Evolutionary conservation across 1,140 invertebrate genomes (phyloP).

Genomic region (Acromyrmex heyeri): DNA sequence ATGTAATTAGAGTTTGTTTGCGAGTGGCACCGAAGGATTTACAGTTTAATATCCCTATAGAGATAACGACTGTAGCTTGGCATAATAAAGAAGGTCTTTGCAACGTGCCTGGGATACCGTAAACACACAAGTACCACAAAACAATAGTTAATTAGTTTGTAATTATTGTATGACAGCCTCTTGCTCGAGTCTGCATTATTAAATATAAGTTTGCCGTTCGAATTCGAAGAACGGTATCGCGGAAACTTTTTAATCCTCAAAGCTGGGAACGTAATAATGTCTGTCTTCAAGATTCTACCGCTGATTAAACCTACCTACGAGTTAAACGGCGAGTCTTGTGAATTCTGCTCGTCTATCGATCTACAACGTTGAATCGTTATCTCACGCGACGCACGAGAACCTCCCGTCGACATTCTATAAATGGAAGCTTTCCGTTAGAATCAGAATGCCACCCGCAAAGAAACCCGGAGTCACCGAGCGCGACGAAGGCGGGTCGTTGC

Average conservation of each 20-base stretch:
- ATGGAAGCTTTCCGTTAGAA: conserved; percentile 36
- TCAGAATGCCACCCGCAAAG: conserved; percentile 36
- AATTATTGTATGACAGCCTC: background rate
- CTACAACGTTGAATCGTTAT: conserved; percentile 28
- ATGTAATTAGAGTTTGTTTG: conserved; percentile 21
- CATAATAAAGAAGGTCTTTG: background rate
- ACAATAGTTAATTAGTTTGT: conserved; percentile 5
- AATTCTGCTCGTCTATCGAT: conserved; percentile 1
- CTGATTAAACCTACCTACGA: background rate
- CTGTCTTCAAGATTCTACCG: background rate
- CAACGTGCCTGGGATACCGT: background rate
- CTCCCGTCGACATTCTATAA: conserved; percentile 34
- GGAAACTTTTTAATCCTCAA: background rate
- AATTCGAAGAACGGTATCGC: background rate
- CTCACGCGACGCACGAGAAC: conserved; percentile 9
- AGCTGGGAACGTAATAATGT: background rate
- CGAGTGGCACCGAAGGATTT: background rate
- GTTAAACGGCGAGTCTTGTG: background rate
- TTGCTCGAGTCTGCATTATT: background rate
- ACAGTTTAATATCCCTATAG: background rate
- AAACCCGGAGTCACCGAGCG: background rate
- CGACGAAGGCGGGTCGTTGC: conserved; percentile 1
- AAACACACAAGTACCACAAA: background rate
- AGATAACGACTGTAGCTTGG: conserved; percentile 2
- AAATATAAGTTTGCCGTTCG: background rate